A percentile compares a stretch with the other conserved stretches of the same genome.
Evolutionary conservation across 2,113 vertebrate species (phyloP).

Genomic region (Corythaeola cristata): DNA sequence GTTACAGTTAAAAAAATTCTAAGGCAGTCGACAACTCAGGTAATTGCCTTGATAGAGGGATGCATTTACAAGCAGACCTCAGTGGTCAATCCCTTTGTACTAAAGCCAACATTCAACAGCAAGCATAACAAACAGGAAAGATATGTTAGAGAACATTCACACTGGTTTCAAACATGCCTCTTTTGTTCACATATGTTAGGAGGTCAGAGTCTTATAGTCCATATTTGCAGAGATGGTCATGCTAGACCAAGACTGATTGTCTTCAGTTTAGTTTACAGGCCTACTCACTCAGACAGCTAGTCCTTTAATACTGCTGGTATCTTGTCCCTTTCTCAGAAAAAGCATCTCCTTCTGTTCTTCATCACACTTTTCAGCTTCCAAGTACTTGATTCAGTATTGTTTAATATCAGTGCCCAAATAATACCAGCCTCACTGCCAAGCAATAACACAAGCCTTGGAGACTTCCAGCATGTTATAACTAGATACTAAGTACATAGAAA

Average conservation of each 20-base stretch:
- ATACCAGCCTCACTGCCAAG: not conserved
- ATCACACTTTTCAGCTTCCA: not conserved
- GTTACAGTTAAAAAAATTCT: not conserved
- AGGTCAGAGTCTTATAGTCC: not conserved
- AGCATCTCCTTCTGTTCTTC: not conserved
- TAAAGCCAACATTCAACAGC: not conserved
- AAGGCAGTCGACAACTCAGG: not conserved
- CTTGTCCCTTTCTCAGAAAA: not conserved
- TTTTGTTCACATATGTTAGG: not conserved
- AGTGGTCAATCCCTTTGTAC: not conserved
- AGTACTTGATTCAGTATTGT: not conserved
- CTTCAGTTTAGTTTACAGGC: not conserved
- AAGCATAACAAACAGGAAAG: not conserved
- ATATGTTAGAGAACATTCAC: not conserved
- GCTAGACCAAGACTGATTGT: not conserved
- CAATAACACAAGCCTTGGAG: not conserved
- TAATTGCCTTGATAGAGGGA: not conserved
- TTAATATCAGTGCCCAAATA: not conserved
- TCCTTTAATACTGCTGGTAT: not conserved
- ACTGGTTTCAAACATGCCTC: not conserved
- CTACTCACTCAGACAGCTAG: not conserved
- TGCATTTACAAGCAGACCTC: not conserved
- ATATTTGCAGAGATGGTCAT: not conserved
- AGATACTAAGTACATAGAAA: not conserved
- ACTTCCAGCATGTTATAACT: not conserved